Evolutionary conservation across 1,140 invertebrate genomes (phyloP), one percentile per base, ranked within the genome.

Genomic region (Drosophila bocki): DNA sequence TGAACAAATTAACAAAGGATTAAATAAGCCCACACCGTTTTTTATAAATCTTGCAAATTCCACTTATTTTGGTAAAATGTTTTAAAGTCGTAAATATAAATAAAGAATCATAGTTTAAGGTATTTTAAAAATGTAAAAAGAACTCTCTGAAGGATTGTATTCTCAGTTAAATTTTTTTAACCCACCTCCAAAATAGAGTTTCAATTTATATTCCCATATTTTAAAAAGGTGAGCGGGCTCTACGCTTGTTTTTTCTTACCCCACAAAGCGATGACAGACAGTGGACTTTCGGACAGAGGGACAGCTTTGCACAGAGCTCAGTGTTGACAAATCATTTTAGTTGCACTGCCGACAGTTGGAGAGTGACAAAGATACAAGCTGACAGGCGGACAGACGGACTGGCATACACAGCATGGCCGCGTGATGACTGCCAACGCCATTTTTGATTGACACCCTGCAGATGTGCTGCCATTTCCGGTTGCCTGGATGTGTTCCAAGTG

Each of bases 301-400:
- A 59, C 37, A 39, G 56, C 54, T 53, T 62, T 78, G 65, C 41
- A 44, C 35, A 64, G 47, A 64, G 59, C 68, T 68, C 44, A 56
- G 76, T 58, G 61, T 68, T 80, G 78, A 80, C 78, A 80, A 80
- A 80, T 80, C 78, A 80, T 80, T 78, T 80, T 68, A 79, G 77
- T 80, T 80, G 61, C 75, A 78, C 51, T 58, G 75, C 39, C 56
- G 75, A 78, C 75, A 78, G 75, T 56, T 32, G 63, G 57, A 78
- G 41, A 45, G 64, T 61, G 57, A 78, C 75, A 65, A 48, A 77
- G 47, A 51, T 47, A 68, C 48, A 68, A 48, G 42, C 35, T 72
- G 61, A 78, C 75, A 78, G 58, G 57, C 17, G 57, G 57, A 72
- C n/a, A 44, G 63, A 47, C 19, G 54, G 54, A 75, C n/a, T 45